phyloP scores from a whole-genome alignment of 2,888 invertebrate genomes.

The Amblyjoppa fuscipennis region DNA sequence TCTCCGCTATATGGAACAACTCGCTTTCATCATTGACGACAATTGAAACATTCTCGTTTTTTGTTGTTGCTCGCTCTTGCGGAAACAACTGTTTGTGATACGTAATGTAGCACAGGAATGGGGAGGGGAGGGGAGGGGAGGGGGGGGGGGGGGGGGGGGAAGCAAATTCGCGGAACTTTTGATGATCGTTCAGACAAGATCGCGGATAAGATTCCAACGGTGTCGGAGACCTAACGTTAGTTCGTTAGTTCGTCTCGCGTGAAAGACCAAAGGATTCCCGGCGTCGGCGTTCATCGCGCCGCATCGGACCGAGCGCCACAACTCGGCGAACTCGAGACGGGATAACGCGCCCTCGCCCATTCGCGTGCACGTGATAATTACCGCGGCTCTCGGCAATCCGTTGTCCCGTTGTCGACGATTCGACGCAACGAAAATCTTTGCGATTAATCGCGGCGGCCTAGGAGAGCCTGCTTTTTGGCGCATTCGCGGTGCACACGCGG shows the following conservation, averaged over 20 bases:
- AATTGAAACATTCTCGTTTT: constrained; percentile 47
- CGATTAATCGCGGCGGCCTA: constrained; percentile 32
- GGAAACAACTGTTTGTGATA: constrained; percentile 17
- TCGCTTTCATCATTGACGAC: constrained; percentile 45
- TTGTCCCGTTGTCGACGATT: constrained; percentile 35
- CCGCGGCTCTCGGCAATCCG: constrained; percentile 38
- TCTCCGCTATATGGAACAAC: constrained; percentile 2
- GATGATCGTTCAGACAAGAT: constrained; percentile 58
- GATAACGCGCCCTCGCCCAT: constrained; percentile 62
- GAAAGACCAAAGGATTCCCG: constrained; percentile 61
- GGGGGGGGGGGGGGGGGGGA: constrained; percentile 7
- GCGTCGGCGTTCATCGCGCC: constrained; percentile 51
- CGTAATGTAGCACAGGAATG: not conserved
- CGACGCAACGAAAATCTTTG: constrained; percentile 40
- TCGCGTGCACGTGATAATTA: constrained; percentile 68
- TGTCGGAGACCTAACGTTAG: constrained; percentile 44
- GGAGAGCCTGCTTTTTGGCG: not conserved
- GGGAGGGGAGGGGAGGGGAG: constrained; percentile 4
- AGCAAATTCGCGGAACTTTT: constrained; percentile 65
- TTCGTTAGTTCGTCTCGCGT: constrained; percentile 42
- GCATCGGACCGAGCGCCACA: constrained; percentile 23
- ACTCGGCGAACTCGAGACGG: constrained; percentile 34
- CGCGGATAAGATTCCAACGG: constrained; percentile 63
- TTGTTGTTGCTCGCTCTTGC: not conserved
- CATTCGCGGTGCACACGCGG: not conserved